phyloP scores from a whole-genome alignment of 2,113 vertebrate species.

The Naja naja region DNA sequence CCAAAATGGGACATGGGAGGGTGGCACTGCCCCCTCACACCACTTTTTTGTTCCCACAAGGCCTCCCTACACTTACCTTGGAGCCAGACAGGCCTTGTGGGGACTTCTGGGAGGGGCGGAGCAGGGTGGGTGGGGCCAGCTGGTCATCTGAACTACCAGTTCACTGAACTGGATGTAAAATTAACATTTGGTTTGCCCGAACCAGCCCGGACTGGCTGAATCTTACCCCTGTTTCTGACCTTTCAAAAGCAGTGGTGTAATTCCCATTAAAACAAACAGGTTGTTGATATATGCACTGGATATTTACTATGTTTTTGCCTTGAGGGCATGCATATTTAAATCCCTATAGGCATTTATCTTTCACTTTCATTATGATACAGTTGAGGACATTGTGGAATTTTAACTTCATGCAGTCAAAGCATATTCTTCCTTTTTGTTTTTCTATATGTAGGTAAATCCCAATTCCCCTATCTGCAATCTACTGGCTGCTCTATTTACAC shows the following conservation, averaged over 20 bases:
- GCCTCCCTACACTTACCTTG: no score
- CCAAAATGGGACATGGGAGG: no score
- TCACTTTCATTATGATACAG: background rate
- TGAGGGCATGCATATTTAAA: background rate
- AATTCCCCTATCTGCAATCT: background rate
- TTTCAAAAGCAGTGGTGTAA: background rate
- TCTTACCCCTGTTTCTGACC: no score
- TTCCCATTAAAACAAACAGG: background rate
- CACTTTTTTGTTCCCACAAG: no score
- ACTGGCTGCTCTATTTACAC: background rate
- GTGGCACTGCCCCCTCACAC: no score
- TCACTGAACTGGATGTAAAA: no score
- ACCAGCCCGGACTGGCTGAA: no score
- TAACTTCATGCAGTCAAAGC: background rate
- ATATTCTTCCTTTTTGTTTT: background rate
- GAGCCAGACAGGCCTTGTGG: no score
- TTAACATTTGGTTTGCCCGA: no score
- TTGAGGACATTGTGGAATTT: background rate
- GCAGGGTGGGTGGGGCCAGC: no score
- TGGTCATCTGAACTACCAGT: no score
- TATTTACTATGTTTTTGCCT: background rate
- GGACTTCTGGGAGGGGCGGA: no score
- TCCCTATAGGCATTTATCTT: background rate
- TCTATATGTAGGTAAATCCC: background rate
- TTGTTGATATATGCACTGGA: background rate